These are phyloP conservation scores for Glaucomys volans DNA, from an alignment of 2,113 vertebrate species.

Conservation along the genomic window DNA sequence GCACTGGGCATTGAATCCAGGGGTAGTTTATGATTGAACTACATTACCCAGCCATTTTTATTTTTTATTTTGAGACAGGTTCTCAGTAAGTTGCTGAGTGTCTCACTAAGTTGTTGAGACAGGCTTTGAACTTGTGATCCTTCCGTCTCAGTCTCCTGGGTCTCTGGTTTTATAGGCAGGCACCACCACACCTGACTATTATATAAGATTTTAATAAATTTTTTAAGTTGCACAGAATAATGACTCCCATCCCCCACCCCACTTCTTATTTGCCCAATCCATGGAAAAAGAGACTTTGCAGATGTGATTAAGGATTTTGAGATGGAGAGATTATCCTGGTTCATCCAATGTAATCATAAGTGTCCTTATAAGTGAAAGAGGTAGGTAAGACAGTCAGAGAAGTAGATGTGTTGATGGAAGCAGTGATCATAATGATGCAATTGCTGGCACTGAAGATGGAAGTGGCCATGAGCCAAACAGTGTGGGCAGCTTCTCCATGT, in stretches of 20 bases:
- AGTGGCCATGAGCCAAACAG: background rate
- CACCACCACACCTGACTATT: background rate
- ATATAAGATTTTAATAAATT: background rate
- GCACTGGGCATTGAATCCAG: too few relatives aligned
- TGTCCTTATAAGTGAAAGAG: background rate
- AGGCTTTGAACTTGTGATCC: too few relatives aligned
- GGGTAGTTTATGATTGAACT: too few relatives aligned
- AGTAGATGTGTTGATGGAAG: background rate
- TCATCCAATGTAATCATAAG: background rate
- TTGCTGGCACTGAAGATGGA: background rate
- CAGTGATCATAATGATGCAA: background rate
- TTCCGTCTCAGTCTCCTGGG: too few relatives aligned
- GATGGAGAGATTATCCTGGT: background rate
- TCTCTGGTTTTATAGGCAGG: too few relatives aligned
- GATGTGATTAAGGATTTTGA: background rate
- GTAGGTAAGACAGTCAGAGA: background rate
- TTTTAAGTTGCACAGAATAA: background rate
- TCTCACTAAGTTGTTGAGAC: too few relatives aligned
- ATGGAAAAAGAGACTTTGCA: background rate
- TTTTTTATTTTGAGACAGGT: too few relatives aligned
- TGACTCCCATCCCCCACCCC: rapidly evolving
- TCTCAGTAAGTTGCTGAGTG: too few relatives aligned
- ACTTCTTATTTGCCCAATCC: background rate
- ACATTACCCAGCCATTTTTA: too few relatives aligned
- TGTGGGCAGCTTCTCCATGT: background rate